Base-by-base conservation (phyloP, 1,140 invertebrate species). In the Pygmarrhopalites habei region DNA sequence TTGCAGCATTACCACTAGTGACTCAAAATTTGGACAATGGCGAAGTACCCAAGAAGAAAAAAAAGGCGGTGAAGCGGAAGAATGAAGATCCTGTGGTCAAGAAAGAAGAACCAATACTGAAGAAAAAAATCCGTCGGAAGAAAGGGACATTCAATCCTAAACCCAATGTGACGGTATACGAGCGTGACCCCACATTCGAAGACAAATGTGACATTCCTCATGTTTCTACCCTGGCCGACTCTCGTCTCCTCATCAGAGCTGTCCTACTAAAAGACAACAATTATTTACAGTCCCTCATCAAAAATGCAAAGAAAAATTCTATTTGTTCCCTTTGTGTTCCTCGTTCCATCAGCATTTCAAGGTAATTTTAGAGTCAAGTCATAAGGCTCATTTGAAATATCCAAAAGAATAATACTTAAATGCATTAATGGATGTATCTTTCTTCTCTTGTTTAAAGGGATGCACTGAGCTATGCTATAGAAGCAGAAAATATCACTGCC, bases 121-220 rank as follows among this genome's bases (percentile, higher is more conserved):
- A 52, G 41, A 53, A 32, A 61, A 51, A 49, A 26, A 53, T n/a
- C 12, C 39, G 39, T 12, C 39, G 29, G 35, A 60, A 64, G 30
- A 39, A 26, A 62, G 52, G 51, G 41, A 14, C 39, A 17, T n/a
- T 3, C 51, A 56, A 70, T 25, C 71, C 71, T 30, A 74, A 72
- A 57, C 67, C 66, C 12, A 66, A 72, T 35, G 64, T 75, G 0
- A 77, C 75, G 55, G 68, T 77, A 2, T 71, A 77, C 49, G 74
- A 76, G 56, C 74, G 75, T 62, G 78, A 80, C 66, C 78, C 77
- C 4, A 75, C 78, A n/a, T 79, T 79, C 72, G 74, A 80, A 62
- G 73, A 74, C 29, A 75, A 74, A 32, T 69, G 74, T 21, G 69
- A 73, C 43, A 73, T 79, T 51, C 79, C 79, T 23, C 76, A 74